Evolutionary conservation across 2,797 vertebrate species (phyloP), one percentile per base, ranked within the genome.

Genomic region (Hafferia zeledoni): DNA sequence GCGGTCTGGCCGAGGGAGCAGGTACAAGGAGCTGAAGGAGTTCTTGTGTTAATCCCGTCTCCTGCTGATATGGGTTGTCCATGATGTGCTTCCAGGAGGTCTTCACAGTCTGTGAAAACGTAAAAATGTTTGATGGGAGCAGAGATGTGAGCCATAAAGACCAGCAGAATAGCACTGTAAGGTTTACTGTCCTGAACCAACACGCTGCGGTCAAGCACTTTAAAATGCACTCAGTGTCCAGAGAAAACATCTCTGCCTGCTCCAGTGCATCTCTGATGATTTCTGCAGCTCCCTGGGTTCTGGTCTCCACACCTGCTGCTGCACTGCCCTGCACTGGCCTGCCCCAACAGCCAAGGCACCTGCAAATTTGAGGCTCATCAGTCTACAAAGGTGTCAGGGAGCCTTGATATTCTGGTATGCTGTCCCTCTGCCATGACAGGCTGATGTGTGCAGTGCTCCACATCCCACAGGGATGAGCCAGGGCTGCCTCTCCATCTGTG

Each of bases 11-110:
- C 17, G 3, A 2, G 0, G 86, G 41, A 57, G 43, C 83, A 27
- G 65, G 64, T 25, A 49, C 3, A 6, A 0, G 3, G 70, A 65
- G 53, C 65, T 0, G 0, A 30, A 13, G 35, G 7, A 25, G 20
- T 43, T 50, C 24, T 31, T 1, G 49, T 2, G 2, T 14, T 16
- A 69, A 17, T 20, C 33, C 33, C 13, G 2, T 7, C 14, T 13
- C 35, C 37, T 22, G 24, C 44, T 47, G 41, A 3, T 4, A 0
- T 0, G 61, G 8, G 6, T 3, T 28, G 37, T 27, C 59, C 17
- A 1, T 4, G 52, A 11, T 44, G 78, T 14, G 20, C 47, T 27
- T 43, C 9, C 30, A 16, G 78, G 33, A 53, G 10, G 16, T 19
- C 74, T 57, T 35, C 50, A 13, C 41, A 7, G 16, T 0, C 67